phyloP scores from a whole-genome alignment of 2,113 vertebrate genomes.

The Lota lota region DNA sequence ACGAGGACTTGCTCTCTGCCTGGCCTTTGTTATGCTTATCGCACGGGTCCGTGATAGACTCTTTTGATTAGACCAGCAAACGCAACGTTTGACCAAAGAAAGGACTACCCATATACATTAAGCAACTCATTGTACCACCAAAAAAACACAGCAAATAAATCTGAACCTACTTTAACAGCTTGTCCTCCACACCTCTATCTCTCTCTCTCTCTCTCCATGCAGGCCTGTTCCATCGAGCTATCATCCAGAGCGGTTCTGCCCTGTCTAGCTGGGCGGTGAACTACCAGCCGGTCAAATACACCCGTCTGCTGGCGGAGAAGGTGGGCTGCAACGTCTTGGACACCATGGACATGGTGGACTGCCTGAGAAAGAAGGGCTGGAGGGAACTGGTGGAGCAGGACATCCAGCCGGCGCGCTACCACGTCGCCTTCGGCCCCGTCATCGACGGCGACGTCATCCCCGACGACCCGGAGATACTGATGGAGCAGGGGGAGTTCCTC shows the following conservation, averaged over 20 bases:
- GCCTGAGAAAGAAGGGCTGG: constrained; percentile 93
- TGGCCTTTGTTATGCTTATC: constrained; percentile 66
- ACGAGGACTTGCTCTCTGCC: constrained; percentile 55
- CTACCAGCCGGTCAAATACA: constrained; percentile 98
- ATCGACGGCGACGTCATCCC: constrained; percentile 98
- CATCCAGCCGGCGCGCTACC: constrained; percentile 96
- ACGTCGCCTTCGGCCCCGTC: constrained; percentile 96
- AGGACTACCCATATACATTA: constrained; percentile 17
- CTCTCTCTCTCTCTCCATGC: constrained; percentile 46
- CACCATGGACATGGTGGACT: constrained; percentile 97
- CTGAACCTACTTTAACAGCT: background rate
- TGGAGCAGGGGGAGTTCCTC: constrained; percentile 99
- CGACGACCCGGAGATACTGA: constrained; percentile 95
- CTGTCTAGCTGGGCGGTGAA: constrained; percentile 99
- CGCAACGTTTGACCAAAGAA: constrained; percentile 38
- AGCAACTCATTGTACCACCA: background rate
- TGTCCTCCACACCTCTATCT: constrained; percentile 9
- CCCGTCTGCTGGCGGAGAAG: constrained; percentile 93
- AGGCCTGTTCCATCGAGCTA: constrained; percentile 98
- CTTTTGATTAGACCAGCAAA: constrained; percentile 50
- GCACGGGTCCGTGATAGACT: constrained; percentile 45
- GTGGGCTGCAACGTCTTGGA: constrained; percentile 97
- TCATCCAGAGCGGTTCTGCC: constrained; percentile 96
- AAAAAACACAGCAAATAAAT: background rate
- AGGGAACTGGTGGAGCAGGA: constrained; percentile 98